Percentiles rank a stretch among this genome's conserved stretches.
These are phyloP conservation scores for Cetoscarus ocellatus DNA, from an alignment of 2,797 vertebrate species.

Conservation along the genomic window DNA sequence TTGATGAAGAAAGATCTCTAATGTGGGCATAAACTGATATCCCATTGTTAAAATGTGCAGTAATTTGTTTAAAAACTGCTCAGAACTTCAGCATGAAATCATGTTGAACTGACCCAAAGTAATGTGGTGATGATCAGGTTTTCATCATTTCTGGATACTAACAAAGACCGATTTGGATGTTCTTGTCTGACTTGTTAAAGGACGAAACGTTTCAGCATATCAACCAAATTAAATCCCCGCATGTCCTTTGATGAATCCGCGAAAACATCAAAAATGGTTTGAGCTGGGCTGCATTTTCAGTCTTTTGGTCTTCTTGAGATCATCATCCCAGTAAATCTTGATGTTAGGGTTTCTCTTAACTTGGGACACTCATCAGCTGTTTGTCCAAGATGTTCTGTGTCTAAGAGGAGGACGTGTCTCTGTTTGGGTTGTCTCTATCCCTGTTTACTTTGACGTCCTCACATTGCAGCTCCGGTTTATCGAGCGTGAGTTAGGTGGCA, in stretches of 20 bases:
- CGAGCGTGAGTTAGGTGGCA: constrained; percentile 24
- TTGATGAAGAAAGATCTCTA: constrained; percentile 18
- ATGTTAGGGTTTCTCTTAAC: constrained; percentile 19
- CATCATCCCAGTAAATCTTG: constrained; percentile 8
- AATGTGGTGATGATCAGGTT: constrained; percentile 15
- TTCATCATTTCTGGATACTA: constrained; percentile 15
- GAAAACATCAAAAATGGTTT: constrained; percentile 3
- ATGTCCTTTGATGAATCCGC: constrained; percentile 14
- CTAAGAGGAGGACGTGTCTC: constrained; percentile 16
- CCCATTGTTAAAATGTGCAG: background rate
- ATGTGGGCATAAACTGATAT: background rate
- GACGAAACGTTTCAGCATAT: constrained; percentile 6
- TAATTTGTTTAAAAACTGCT: constrained; percentile 16
- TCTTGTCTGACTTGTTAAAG: constrained; percentile 18
- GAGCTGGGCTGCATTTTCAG: constrained; percentile 22
- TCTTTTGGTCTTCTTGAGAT: constrained; percentile 29
- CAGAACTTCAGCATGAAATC: background rate
- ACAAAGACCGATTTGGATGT: background rate
- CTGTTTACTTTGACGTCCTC: constrained; percentile 47
- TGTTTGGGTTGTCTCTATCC: constrained; percentile 49
- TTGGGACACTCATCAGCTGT: constrained; percentile 7
- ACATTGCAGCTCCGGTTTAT: constrained; percentile 19
- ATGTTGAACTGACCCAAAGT: constrained; percentile 4
- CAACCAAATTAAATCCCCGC: constrained; percentile 8
- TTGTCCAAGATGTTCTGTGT: constrained; percentile 20